Base-by-base conservation (phyloP, 37 sponge, comb jelly and placozoan genomes). In the Oopsacas minuta region DNA sequence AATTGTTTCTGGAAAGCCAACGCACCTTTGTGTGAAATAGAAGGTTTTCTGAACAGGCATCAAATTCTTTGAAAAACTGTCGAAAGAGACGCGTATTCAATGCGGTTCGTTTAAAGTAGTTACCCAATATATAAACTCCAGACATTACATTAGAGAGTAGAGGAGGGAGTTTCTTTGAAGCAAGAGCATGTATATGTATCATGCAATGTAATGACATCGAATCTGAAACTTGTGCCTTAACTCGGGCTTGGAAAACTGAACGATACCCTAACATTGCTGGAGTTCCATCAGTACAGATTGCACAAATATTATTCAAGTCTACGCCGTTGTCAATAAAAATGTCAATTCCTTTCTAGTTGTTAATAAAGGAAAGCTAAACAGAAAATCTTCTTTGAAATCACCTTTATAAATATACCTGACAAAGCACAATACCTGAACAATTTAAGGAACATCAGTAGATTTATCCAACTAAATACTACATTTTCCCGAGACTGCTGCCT, bases 171-270 rank as follows among this genome's bases (percentile, higher is more conserved):
- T 25, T 61, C 28, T 61, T 61, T 25, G 75, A 10, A 61, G 75
- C 75, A 61, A 61, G 75, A 61, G 75, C 75, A 61, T 61, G 75
- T 61, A 25, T 61, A 61, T 61, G 75, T 61, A 61, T 61, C 75
- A 61, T 61, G 22, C 75, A 61, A 61, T 61, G 75, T 25, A 61
- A n/a, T 61, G 75, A 61, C 75, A 61, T 25, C 5, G 28, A 25
- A 25, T 61, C 75, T 61, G 75, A n/a, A 61, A 61, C 75, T 61
- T 61, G 75, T 25, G 75, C 30, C 30, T n/a, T 61, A 61, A 61
- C 75, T 61, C 75, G 75, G 75, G 75, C 22, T 61, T 61, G 75
- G 30, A 61, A 61, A 32, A 25, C 75, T 61, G 75, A 61, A 61
- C 30, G 75, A 61, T 34, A n/a, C 28, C 75, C 75, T 12, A 61